Evolutionary conservation across 2,797 vertebrate species (phyloP), one percentile per base, ranked within the genome.

Genomic region (Corythornis leucogaster): DNA sequence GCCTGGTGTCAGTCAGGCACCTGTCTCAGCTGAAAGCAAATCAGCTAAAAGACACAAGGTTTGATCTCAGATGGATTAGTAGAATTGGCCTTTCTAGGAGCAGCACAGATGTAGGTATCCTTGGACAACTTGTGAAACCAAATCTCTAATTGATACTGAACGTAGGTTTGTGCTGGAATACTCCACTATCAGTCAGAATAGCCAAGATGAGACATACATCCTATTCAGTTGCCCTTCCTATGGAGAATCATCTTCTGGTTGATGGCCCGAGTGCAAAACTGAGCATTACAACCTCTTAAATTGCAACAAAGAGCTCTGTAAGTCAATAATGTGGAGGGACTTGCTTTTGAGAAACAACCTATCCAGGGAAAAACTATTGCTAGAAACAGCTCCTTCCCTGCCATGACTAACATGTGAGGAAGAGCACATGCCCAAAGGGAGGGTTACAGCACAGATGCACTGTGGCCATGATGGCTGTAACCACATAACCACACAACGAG

Each of bases 401-500:
- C 31, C 6, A 3, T 2, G 22, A 1, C 0, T 8, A 73, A 50
- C 25, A 17, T 6, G 21, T 2, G 10, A 11, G 3, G 38, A 45
- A 42, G 30, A 28, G 35, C 45, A 43, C 11, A 4, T 21, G 50
- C 66, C 38, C 12, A 1, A 9, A 11, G 62, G 57, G 69, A 54
- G 18, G 13, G 78, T 54, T 70, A 63, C 18, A 8, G 55, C 80
- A 51, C 46, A 53, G 71, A 75, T 51, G 84, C 59, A 3, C 70
- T 18, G 63, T 2, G 15, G 76, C 62, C 45, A 11, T 1, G 0
- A 40, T 3, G 69, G 26, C 87, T 80, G 46, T 51, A 22, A 35
- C 5, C 9, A 6, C 31, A 38, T 51, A 22, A 35, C 5, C 9
- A 6, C 40, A 63, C 85, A 53, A 26, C 15, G 20, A 59, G 68